A percentile compares a stretch with the other conserved stretches of the same genome.
These are phyloP conservation scores for Cotesia typhae DNA, from an alignment of 1,140 invertebrate genomes.

Conservation along the genomic window DNA sequence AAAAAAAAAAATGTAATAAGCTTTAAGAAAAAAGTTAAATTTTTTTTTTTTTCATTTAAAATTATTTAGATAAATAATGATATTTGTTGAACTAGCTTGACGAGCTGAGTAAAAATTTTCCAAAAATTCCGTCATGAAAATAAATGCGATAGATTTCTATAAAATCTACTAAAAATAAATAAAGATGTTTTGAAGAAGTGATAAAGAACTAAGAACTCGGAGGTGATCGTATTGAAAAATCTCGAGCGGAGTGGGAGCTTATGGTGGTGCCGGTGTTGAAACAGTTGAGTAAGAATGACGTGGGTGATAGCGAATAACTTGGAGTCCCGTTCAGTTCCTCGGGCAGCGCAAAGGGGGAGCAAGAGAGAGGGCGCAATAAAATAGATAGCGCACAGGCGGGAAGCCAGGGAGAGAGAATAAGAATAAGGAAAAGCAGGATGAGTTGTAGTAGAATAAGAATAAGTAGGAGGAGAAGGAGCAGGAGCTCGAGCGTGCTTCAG, in stretches of 20 bases:
- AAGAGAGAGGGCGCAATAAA: constrained; percentile 51
- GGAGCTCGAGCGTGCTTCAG: constrained; percentile 48
- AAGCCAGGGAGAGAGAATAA: constrained; percentile 43
- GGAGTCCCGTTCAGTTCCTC: constrained; percentile 1
- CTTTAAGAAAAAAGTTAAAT: too few relatives aligned
- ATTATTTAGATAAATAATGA: too few relatives aligned
- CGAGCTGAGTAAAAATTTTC: too few relatives aligned
- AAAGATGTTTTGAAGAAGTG: background rate
- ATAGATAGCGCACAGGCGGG: constrained; percentile 57
- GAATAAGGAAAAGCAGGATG: background rate
- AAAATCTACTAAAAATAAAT: too few relatives aligned
- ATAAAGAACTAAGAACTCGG: background rate
- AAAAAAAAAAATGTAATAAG: too few relatives aligned
- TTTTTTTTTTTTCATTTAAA: too few relatives aligned
- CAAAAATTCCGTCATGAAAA: too few relatives aligned
- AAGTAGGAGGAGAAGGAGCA: background rate
- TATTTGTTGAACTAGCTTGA: too few relatives aligned
- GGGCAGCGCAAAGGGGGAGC: constrained; percentile 7
- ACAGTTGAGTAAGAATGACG: constrained; percentile 31
- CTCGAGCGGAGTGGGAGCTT: constrained; percentile 39
- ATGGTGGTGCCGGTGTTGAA: constrained; percentile 28
- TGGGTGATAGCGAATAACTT: constrained; percentile 24
- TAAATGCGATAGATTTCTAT: too few relatives aligned
- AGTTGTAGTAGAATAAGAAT: constrained; percentile 6
- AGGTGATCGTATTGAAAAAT: constrained; percentile 34